Base-by-base conservation (phyloP, 1,140 invertebrate genomes). In the Leguminivora glycinivorella region DNA sequence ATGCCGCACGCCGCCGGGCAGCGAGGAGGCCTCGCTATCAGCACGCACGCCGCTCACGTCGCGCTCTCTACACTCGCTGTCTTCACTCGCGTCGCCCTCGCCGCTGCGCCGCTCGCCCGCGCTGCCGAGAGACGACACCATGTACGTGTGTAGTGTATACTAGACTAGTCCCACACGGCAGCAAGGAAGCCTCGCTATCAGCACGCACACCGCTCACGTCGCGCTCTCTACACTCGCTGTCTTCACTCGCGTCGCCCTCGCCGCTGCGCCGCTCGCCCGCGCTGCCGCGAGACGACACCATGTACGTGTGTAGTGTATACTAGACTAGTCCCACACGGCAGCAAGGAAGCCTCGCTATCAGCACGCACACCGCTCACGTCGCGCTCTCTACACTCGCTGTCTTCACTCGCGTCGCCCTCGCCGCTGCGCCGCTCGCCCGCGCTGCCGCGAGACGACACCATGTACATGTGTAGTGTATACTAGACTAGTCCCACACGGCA, bases 151-250 rank as follows among this genome's bases (percentile, higher is more conserved):
- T 19, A 22, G 19, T 52, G 4, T 52, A 19, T 19, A 19, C 73
- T 91, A 72, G 89, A 89, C 56, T 85, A 89, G 81, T 91, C 88
- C 78, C 89, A 85, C 89, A 86, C 17, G 87, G 88, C 83, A 89
- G 86, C 76, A 86, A 89, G 74, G 86, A 89, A 72, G 83, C 83
- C 76, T 90, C 86, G 52, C 80, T 88, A 69, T 88, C 87, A 17
- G 73, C 81, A 26, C 87, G 87, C 78, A 89, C 87, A 75, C 83
- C 87, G 79, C 86, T 88, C 58, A 87, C 86, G 40, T 91, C 89
- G 68, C 87, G 87, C 81, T 88, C 86, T 70, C 84, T 90, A 73
- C 88, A 90, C 82, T 90, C 88, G 71, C 83, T 89, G 60, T 88
- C 87, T 17, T 90, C 88, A 74, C 88, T 90, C 1, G 58, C 58